A percentile compares a stretch with the other conserved stretches of the same genome.
phyloP scores from a whole-genome alignment of 2,113 vertebrate species.

The Periophthalmus modestus region DNA sequence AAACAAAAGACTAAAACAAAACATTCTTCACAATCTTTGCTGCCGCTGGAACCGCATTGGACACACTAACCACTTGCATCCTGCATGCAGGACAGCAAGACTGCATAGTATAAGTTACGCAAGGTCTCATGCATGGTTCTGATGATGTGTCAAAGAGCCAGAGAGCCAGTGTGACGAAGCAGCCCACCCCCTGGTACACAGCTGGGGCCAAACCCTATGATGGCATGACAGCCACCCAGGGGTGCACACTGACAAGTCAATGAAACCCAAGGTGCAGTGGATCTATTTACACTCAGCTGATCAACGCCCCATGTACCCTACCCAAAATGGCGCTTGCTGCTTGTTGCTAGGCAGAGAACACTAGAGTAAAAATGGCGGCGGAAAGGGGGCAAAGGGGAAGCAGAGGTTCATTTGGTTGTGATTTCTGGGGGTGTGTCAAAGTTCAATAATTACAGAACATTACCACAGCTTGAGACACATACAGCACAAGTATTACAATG shows the following conservation, averaged over 20 bases:
- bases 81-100: constrained; percentile 32
- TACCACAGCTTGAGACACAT: constrained; percentile 35
- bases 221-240: constrained; percentile 41
- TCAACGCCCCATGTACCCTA: constrained; percentile 28
- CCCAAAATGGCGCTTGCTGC: constrained; percentile 66
- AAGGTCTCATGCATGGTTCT: constrained; percentile 66
- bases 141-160: constrained; percentile 63
- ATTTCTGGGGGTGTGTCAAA: constrained; percentile 65
- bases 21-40: constrained; percentile 53
- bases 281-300: constrained; percentile 65
- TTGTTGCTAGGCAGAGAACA: constrained; percentile 79
- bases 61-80: constrained; percentile 38
- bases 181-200: constrained; percentile 55
- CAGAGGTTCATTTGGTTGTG: constrained; percentile 63
- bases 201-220: constrained; percentile 49
- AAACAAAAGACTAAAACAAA: constrained; percentile 42
- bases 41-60: constrained; percentile 24
- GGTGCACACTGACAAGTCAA: constrained; percentile 26
- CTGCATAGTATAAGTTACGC: constrained; percentile 46
- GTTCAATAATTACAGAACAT: constrained; percentile 54
- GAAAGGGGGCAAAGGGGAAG: constrained; percentile 65
- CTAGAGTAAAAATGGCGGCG: constrained; percentile 67
- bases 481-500: background rate
- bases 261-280: constrained; percentile 45
- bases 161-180: constrained; percentile 54